A percentile compares a stretch with the other conserved stretches of the same genome.
Conservation (phyloP, 2,888 invertebrate genomes). For the Hylaea fasciaria region DNA sequence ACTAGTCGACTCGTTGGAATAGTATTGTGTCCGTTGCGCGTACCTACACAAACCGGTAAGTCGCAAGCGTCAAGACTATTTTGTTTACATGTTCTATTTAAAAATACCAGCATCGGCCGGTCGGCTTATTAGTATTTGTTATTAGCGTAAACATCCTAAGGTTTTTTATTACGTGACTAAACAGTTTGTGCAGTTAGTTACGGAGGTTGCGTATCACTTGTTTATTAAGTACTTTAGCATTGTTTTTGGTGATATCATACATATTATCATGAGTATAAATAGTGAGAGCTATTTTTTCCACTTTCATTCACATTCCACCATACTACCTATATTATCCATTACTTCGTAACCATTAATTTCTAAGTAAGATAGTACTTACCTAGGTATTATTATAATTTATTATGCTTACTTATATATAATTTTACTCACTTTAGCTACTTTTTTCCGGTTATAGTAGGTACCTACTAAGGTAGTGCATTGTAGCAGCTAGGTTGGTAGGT, state of each 20-base stretch:
- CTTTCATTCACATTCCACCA: too few species aligned
- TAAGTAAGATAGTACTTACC: too few species aligned
- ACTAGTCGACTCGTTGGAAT: conserved; percentile 46
- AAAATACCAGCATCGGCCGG: conserved; percentile 34
- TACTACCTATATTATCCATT: too few species aligned
- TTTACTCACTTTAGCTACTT: too few species aligned
- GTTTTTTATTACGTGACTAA: conserved; percentile 22
- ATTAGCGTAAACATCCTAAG: conserved; percentile 38
- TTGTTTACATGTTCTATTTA: conserved; percentile 52
- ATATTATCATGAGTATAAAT: background rate
- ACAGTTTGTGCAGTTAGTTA: conserved; percentile 14
- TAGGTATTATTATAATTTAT: too few species aligned
- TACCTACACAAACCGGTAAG: conserved; percentile 57
- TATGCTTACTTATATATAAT: too few species aligned
- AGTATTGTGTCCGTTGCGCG: conserved; percentile 40
- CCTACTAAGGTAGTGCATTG: too few species aligned
- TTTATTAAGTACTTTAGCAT: conserved; percentile 16
- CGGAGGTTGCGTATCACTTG: background rate
- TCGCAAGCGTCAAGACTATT: conserved; percentile 52
- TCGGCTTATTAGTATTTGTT: conserved; percentile 37
- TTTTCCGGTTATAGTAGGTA: too few species aligned
- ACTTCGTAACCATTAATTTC: too few species aligned
- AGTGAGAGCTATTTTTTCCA: too few species aligned
- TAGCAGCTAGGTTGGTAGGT: too few species aligned
- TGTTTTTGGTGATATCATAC: conserved; percentile 17